Evolutionary conservation across 2,797 vertebrate species (phyloP).

Genomic region (Pipistrellus pipistrellus): DNA sequence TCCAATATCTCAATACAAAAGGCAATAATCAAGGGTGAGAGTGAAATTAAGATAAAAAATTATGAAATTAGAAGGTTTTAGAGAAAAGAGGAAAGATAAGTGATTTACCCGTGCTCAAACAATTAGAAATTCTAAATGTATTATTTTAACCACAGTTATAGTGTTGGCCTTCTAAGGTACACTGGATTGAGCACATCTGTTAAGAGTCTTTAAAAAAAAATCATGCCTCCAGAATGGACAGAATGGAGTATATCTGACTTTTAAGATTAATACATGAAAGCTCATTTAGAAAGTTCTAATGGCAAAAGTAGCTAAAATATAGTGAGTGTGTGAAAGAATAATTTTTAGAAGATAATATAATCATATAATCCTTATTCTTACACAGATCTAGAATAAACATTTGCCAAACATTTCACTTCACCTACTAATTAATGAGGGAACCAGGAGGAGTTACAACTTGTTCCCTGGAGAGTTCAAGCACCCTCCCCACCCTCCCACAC

Average conservation of each 20-base stretch:
- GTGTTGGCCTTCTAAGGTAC: constrained; percentile 3
- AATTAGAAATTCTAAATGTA: constrained; percentile 60
- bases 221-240: not conserved
- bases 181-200: constrained; percentile 13
- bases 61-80: constrained; percentile 56
- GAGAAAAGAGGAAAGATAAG: constrained; percentile 71
- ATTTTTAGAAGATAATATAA: not conserved
- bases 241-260: not conserved
- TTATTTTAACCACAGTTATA: constrained; percentile 63
- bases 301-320: constrained; percentile 19
- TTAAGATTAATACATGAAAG: constrained; percentile 50
- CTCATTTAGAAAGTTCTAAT: constrained; percentile 8
- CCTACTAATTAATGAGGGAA: not conserved
- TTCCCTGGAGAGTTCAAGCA: not conserved
- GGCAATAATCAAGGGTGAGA: constrained; percentile 65
- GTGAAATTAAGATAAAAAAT: constrained; percentile 69
- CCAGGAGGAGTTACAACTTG: not conserved
- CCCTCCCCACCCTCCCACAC: too few species aligned
- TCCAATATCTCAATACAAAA: constrained; percentile 67
- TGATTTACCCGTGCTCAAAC: constrained; percentile 52
- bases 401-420: not conserved
- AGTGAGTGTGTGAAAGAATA: not conserved
- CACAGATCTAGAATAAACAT: not conserved
- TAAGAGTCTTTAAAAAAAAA: constrained; percentile 46
- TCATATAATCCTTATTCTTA: not conserved